Conservation (phyloP, 35 echinoderm and acorn worm species). For the Apostichopus parvimensis region DNA sequence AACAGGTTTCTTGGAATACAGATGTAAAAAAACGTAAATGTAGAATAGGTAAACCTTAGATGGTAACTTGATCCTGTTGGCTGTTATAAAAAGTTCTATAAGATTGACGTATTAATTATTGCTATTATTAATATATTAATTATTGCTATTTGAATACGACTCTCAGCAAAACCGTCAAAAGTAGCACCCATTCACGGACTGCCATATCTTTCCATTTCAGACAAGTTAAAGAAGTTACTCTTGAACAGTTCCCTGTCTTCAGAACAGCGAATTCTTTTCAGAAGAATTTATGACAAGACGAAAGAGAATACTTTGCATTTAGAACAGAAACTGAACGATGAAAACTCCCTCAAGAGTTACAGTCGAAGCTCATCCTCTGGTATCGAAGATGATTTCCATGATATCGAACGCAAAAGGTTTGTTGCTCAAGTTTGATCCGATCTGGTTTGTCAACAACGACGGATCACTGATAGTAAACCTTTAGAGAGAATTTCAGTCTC, state of each 20-base stretch:
- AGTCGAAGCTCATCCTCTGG: background rate
- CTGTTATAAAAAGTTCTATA: too few relatives aligned
- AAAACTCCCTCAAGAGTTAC: background rate
- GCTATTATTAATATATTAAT: too few relatives aligned
- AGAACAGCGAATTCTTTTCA: background rate
- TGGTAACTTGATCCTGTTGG: too few relatives aligned
- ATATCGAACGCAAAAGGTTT: background rate
- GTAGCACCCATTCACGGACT: too few relatives aligned
- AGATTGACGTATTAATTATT: too few relatives aligned
- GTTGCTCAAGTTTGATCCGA: background rate
- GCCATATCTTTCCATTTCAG: background rate
- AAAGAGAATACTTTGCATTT: background rate
- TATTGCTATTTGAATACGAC: too few relatives aligned
- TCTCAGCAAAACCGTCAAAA: too few relatives aligned
- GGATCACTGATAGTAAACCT: too few relatives aligned
- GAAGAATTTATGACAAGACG: background rate
- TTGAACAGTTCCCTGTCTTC: background rate
- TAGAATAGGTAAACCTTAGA: too few relatives aligned
- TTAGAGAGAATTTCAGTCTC: too few relatives aligned
- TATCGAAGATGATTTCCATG: constrained; percentile 7
- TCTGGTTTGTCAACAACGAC: background rate
- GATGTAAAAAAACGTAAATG: too few relatives aligned
- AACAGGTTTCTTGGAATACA: too few relatives aligned
- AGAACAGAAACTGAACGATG: background rate
- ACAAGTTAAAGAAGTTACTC: background rate